Base-by-base conservation (phyloP, 2,888 invertebrate species). In the Drosophila barbarae region DNA sequence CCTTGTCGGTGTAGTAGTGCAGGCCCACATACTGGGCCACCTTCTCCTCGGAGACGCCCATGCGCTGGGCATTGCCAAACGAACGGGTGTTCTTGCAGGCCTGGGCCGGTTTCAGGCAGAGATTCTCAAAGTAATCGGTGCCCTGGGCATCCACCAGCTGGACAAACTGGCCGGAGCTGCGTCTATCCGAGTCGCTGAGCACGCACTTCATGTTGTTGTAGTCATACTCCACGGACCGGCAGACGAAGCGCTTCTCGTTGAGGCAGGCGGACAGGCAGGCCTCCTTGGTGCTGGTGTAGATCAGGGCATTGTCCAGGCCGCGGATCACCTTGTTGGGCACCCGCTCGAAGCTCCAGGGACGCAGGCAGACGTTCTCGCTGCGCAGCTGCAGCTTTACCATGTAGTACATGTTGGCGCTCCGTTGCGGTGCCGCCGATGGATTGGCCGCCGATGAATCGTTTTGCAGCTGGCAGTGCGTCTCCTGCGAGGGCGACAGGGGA, bases 251-350 rank as follows among this genome's bases (percentile, higher is more conserved):
- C 89, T 96, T 95, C 92, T 98, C 97, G 88, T 97, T 97, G 55
- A 97, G 91, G 88, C 97, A 98, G 39, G 97, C 96, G 28, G 97
- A 95, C 30, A 97, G 91, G 87, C 97, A 98, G 66, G 96, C 96
- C 90, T 97, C 97, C 90, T 97, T 97, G 61, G 97, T 96, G 49
- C 96, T 96, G 2, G 97, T 96, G 89, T 96, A 97, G 88, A 97
- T 96, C 69, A 97, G 92, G 36, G 96, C 96, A 87, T 97, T 96
- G 91, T 97, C 97, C 82, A 96, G 91, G 1, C 96, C 96, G 38
- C 96, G 92, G 64, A 97, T 94, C 90, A 96, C 95, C 90, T 96
- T 96, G 89, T 97, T 97, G 5, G 97, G 97, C 41, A 97, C 95
- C 47, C 97, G 91, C 90, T 98, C 97, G 89, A 98, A 97, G 39